phyloP scores from a whole-genome alignment of 2,888 invertebrate genomes.

The Nymphalis polychloros region DNA sequence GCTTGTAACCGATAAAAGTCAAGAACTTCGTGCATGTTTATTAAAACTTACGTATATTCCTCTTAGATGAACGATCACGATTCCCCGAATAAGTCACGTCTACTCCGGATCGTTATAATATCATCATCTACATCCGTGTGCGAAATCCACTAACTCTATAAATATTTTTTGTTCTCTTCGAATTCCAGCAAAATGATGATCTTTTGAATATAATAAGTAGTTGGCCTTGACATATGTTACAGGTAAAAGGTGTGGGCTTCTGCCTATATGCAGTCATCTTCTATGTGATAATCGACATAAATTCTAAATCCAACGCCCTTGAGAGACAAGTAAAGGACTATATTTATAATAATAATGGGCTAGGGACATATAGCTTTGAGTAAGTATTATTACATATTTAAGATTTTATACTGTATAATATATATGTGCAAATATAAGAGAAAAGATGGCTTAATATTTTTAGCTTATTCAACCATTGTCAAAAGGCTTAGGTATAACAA shows the following conservation, averaged over 20 bases:
- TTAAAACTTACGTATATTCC: neutral
- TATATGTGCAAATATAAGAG: neutral
- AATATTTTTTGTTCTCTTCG: conserved; percentile 31
- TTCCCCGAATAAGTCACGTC: conserved; percentile 18
- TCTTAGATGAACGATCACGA: conserved; percentile 4
- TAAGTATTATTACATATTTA: conserved; percentile 52
- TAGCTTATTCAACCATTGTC: neutral
- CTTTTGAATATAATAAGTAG: conserved; percentile 40
- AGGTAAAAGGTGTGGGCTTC: conserved; percentile 56
- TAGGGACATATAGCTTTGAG: conserved; percentile 74
- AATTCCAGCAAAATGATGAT: conserved; percentile 39
- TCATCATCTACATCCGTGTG: conserved; percentile 24
- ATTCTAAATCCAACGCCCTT: conserved; percentile 48
- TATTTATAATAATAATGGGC: conserved; percentile 67
- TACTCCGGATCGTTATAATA: conserved; percentile 16
- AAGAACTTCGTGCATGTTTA: neutral
- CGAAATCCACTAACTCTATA: conserved; percentile 3
- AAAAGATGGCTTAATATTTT: neutral
- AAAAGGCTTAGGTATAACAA: neutral
- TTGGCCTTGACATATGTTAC: conserved; percentile 65
- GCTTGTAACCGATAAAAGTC: neutral
- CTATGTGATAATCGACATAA: conserved; percentile 47
- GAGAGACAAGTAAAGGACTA: conserved; percentile 60
- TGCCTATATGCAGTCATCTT: conserved; percentile 47
- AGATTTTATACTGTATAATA: neutral